A percentile compares a stretch with the other conserved stretches of the same genome.
phyloP scores from a whole-genome alignment of 2,113 vertebrate species.

The Pholis gunnellus region DNA sequence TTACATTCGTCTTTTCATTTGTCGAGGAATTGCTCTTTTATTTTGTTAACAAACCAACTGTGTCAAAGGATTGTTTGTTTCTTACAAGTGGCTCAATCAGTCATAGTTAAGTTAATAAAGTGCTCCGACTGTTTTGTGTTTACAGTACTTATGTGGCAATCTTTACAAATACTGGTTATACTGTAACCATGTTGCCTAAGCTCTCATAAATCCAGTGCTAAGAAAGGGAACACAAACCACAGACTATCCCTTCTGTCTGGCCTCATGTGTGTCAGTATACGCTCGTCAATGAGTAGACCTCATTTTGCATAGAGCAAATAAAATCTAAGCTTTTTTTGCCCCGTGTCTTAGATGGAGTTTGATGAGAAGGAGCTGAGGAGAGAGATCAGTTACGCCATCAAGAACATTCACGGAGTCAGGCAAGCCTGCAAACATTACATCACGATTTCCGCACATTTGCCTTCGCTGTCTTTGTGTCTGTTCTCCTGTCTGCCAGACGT shows the following conservation, averaged over 20 bases:
- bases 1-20: not conserved
- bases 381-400: constrained; percentile 98
- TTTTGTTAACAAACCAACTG: not conserved
- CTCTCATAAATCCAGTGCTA: not conserved
- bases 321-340: not conserved
- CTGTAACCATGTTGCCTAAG: constrained; percentile 8
- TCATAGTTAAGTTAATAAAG: not conserved
- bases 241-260: not conserved
- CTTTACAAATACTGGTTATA: not conserved
- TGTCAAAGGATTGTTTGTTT: not conserved
- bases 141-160: not conserved
- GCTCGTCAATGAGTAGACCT: not conserved
- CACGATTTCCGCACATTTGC: not conserved
- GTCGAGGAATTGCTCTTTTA: not conserved
- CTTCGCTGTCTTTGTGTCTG: constrained; percentile 12
- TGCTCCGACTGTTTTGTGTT: not conserved
- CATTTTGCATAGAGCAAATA: not conserved
- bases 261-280: not conserved
- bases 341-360: constrained; percentile 91
- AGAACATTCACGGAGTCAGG: constrained; percentile 99
- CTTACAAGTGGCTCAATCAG: not conserved
- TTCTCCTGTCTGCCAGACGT: constrained; percentile 15
- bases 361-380: constrained; percentile 95
- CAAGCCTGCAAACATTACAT: constrained; percentile 76
- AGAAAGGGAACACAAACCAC: not conserved